Conservation (phyloP, 2,888 invertebrate genomes). For the Protodeltote pygarga region DNA sequence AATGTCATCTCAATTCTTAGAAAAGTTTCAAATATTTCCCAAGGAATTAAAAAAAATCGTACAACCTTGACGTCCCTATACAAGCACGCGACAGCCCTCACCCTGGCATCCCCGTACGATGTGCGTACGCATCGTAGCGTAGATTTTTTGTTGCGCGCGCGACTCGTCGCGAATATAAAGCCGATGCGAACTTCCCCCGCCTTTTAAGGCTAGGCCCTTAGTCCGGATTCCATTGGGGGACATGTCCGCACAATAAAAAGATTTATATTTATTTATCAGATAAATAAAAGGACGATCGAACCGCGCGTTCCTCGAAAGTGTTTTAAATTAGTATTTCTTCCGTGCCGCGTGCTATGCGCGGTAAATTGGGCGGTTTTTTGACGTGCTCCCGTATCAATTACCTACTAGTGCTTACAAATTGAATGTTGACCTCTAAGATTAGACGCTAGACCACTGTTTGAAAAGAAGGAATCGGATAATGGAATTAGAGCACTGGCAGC, state of each 20-base stretch:
- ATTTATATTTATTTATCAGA: conserved; percentile 80
- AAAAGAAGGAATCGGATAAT: too few relatives aligned
- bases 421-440: too few relatives aligned
- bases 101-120: conserved; percentile 71
- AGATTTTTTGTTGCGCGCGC: conserved; percentile 74
- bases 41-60: not conserved
- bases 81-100: conserved; percentile 54
- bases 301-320: conserved; percentile 67
- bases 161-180: conserved; percentile 74
- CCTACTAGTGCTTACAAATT: too few relatives aligned
- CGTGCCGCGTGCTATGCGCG: conserved; percentile 57
- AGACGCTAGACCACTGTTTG: too few relatives aligned
- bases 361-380: conserved; percentile 48
- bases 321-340: conserved; percentile 71
- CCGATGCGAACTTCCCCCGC: conserved; percentile 74
- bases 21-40: too few relatives aligned
- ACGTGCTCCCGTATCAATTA: too few relatives aligned
- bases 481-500: too few relatives aligned
- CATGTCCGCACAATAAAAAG: conserved; percentile 80
- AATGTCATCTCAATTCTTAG: too few relatives aligned
- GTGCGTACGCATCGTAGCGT: conserved; percentile 80
- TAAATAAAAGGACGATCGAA: conserved; percentile 63
- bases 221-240: conserved; percentile 77
- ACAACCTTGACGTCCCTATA: conserved; percentile 43
- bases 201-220: conserved; percentile 77